Base-by-base conservation (phyloP, 2,797 vertebrate species). In the Smutsia temminckii region DNA sequence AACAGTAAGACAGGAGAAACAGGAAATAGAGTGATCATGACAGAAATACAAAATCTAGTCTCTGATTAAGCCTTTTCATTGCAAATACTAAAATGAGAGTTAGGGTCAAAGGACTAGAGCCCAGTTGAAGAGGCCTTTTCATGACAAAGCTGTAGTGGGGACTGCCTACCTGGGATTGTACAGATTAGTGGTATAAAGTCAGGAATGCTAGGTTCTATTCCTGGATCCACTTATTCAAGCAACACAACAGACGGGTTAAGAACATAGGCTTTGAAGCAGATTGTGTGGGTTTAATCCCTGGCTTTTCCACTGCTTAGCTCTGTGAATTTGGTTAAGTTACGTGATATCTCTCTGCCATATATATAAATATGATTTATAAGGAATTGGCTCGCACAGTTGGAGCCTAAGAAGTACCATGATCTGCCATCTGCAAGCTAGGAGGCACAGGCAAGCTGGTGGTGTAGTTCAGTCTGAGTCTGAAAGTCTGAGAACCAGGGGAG, bases 21-120 rank as follows among this genome's bases (percentile, higher is more conserved):
- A 46, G 55, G 66, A 94, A 94, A 83, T 29, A 95, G 68, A 86
- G 91, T 27, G 53, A 81, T 59, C 71, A 34, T 66, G 61, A 49
- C 40, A 92, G 85, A 91, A 81, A 92, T 77, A 23, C 2, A 55
- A 79, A 92, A 74, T 55, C 16, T 46, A 49, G 9, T 88, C 18
- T 69, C 66, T 37, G 29, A 37, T 40, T 74, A 88, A 95, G 16
- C 49, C 46, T 8, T 90, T 84, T 74, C 25, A 69, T 77, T 42
- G 80, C 25, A 64, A 77, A 11, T 3, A 0, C 61, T 51, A 23
- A 80, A 84, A 68, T 75, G 29, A 87, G 74, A 94, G 23, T 77
- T 71, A 42, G 34, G 4, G 51, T 29, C 34, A 66, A 84, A 92
- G 25, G 17, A 55, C 55, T 16, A 34, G 21, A 87, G 51, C 51